These are phyloP conservation scores for Sitodiplosis mosellana DNA, from an alignment of 1,140 invertebrate genomes.

Conservation along the genomic window DNA sequence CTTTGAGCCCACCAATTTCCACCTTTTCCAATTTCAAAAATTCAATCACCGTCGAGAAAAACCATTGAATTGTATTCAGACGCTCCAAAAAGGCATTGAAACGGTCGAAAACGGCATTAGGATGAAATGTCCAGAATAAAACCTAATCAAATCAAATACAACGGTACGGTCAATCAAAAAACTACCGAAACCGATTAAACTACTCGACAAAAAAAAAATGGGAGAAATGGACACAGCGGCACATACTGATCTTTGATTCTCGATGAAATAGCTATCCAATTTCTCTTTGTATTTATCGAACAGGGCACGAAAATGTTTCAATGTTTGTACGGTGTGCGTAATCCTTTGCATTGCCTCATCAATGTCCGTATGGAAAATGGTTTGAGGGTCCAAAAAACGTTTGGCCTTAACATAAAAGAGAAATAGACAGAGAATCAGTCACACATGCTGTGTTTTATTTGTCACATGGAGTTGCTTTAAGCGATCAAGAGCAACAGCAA, in stretches of 20 bases:
- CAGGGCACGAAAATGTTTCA: slow-evolving; percentile 39
- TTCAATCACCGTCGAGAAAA: slow-evolving; percentile 82
- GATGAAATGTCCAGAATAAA: slow-evolving; percentile 69
- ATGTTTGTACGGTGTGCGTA: slow-evolving; percentile 45
- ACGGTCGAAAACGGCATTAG: slow-evolving; percentile 67
- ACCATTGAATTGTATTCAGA: slow-evolving; percentile 60
- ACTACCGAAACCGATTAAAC: no score
- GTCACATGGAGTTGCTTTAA: no score
- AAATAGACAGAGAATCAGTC: no score
- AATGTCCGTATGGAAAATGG: slow-evolving; percentile 80
- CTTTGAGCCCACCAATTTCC: slow-evolving; percentile 82
- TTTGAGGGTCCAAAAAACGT: slow-evolving; percentile 67
- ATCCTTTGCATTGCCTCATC: slow-evolving; percentile 68
- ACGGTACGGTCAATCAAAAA: no score
- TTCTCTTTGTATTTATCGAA: slow-evolving; percentile 54
- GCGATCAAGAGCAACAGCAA: no score
- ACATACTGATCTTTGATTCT: slow-evolving; percentile 12
- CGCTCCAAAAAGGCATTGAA: slow-evolving; percentile 69
- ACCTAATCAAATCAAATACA: no score
- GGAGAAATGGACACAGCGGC: slow-evolving; percentile 39
- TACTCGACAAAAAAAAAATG: no score
- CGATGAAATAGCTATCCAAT: slow-evolving; percentile 32
- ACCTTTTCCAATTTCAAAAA: slow-evolving; percentile 91
- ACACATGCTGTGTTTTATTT: no score
- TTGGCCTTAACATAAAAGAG: slow-evolving; percentile 48